phyloP scores from a whole-genome alignment of 1,140 invertebrate species.

The Laodelphax striatellus region DNA sequence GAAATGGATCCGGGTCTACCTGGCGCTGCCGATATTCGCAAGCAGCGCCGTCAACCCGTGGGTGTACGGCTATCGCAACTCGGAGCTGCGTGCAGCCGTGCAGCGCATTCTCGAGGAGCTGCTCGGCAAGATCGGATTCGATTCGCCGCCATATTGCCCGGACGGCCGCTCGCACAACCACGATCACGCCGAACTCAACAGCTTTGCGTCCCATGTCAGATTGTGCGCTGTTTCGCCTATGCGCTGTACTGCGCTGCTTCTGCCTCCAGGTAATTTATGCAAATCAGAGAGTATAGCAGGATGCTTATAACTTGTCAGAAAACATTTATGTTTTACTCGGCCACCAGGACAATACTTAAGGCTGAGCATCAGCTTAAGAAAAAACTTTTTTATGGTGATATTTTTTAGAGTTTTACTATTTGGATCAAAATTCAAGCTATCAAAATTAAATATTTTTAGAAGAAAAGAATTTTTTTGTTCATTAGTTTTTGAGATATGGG shows the following conservation, averaged over 20 bases:
- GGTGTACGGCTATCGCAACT: conserved; percentile 54
- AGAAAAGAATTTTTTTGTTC: too few relatives aligned
- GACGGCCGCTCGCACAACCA: conserved; percentile 4
- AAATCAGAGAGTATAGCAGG: too few relatives aligned
- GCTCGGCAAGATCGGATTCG: conserved; percentile 23
- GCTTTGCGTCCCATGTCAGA: conserved; percentile 29
- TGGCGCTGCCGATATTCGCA: conserved; percentile 43
- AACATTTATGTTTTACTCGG: too few relatives aligned
- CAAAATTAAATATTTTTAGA: too few relatives aligned
- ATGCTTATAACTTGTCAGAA: too few relatives aligned
- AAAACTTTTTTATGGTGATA: too few relatives aligned
- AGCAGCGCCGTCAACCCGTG: conserved; percentile 52
- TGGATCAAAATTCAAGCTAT: too few relatives aligned
- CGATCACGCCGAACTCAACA: conserved; percentile 24
- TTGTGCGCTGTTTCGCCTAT: conserved; percentile 26
- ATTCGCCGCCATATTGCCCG: conserved; percentile 14
- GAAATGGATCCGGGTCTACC: conserved; percentile 40
- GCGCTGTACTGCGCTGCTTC: conserved; percentile 15
- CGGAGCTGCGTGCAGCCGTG: conserved; percentile 47
- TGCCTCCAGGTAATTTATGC: conserved; percentile 10
- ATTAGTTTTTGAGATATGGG: too few relatives aligned
- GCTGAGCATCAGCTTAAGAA: too few relatives aligned
- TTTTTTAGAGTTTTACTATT: too few relatives aligned
- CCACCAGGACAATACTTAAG: too few relatives aligned
- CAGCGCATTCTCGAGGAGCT: conserved; percentile 37